Conservation (phyloP, 2,113 vertebrate genomes). For the Syngnathus typhle region DNA sequence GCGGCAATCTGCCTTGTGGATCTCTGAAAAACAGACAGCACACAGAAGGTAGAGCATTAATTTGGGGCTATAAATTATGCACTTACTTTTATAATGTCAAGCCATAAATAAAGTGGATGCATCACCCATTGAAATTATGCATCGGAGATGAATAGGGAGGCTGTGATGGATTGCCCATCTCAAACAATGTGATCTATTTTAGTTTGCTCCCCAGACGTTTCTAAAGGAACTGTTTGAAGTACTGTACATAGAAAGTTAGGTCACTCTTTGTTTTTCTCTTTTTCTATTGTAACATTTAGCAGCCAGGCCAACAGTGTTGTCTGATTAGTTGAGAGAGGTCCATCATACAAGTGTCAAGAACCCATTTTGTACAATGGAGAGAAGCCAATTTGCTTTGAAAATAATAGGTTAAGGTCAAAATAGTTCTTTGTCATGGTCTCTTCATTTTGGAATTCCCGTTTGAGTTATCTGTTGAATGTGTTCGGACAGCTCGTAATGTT, state of each 20-base stretch:
- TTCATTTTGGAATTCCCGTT: constrained; percentile 5
- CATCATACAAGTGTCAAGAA: not conserved
- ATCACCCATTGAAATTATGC: constrained; percentile 68
- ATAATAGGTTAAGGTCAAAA: not conserved
- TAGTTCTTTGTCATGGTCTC: not conserved
- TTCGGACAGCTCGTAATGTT: constrained; percentile 60
- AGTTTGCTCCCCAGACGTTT: constrained; percentile 45
- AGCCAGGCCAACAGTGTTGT: constrained; percentile 1
- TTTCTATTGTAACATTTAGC: constrained; percentile 10
- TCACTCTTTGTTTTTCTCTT: constrained; percentile 24
- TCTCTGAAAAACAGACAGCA: constrained; percentile 69
- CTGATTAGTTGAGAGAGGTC: not conserved
- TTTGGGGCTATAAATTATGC: constrained; percentile 76
- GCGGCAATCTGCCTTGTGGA: constrained; percentile 66
- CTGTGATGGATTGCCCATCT: constrained; percentile 67
- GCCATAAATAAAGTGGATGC: constrained; percentile 75
- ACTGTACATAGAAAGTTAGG: constrained; percentile 36
- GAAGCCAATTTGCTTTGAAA: not conserved
- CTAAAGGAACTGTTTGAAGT: constrained; percentile 47
- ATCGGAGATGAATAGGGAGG: constrained; percentile 69
- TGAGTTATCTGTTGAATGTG: constrained; percentile 57
- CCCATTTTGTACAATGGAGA: not conserved
- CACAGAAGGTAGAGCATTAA: constrained; percentile 72
- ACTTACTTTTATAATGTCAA: constrained; percentile 75
- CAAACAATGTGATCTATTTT: constrained; percentile 63